Conservation (phyloP, 2,888 invertebrate genomes). For the Tetropium fuscum region DNA sequence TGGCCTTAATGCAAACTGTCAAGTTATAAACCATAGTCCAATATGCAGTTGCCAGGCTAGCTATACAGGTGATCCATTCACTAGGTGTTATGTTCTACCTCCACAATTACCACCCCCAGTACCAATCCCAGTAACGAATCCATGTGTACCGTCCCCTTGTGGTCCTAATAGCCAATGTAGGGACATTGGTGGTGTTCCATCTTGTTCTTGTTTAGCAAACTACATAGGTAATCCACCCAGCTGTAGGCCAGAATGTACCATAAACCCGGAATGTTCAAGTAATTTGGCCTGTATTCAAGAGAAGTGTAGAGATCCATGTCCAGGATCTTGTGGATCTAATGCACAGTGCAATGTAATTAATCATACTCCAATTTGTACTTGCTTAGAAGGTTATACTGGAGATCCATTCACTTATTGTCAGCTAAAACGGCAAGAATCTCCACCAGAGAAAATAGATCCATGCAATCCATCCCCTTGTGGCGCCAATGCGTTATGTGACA, state of each 20-base stretch:
- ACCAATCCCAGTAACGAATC: constrained; percentile 67
- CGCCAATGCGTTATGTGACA: constrained; percentile 72
- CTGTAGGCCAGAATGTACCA: constrained; percentile 83
- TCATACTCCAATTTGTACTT: constrained; percentile 82
- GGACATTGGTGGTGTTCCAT: constrained; percentile 75
- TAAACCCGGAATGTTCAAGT: constrained; percentile 80
- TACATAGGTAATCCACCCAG: constrained; percentile 82
- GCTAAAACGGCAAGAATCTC: constrained; percentile 64
- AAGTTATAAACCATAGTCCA: constrained; percentile 68
- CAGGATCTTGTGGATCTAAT: constrained; percentile 80
- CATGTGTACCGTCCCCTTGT: constrained; percentile 84
- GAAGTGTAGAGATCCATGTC: constrained; percentile 83
- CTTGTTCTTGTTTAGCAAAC: constrained; percentile 79
- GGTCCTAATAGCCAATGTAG: constrained; percentile 83
- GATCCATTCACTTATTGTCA: constrained; percentile 82
- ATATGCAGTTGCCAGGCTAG: constrained; percentile 75
- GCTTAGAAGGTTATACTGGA: constrained; percentile 78
- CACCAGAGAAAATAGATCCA: constrained; percentile 60
- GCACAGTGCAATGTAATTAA: constrained; percentile 81
- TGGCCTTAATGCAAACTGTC: constrained; percentile 71
- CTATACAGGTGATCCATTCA: constrained; percentile 76
- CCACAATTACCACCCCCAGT: constrained; percentile 51
- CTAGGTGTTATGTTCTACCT: constrained; percentile 68
- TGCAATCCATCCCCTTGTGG: constrained; percentile 78
- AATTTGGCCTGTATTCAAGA: constrained; percentile 80